Percentiles rank a stretch among this genome's conserved stretches.
Conservation (phyloP, 2,888 invertebrate genomes). For the Stenodera caucasica region DNA sequence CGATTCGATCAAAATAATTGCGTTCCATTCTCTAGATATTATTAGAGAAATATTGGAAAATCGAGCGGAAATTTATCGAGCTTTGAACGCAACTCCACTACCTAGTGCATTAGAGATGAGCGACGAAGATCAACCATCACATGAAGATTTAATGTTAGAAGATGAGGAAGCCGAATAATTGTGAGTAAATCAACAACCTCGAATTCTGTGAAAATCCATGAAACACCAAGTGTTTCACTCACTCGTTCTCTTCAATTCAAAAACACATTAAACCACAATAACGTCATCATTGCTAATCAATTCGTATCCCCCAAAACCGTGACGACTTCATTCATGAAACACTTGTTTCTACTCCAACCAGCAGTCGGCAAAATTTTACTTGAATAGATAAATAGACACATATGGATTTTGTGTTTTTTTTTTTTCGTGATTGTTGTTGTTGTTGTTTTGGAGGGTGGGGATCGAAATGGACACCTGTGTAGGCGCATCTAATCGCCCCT, state of each 20-base stretch:
- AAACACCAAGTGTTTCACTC: too few species aligned
- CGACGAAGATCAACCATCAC: slow-evolving; percentile 44
- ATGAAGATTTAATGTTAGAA: slow-evolving; percentile 45
- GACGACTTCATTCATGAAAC: slow-evolving; percentile 13
- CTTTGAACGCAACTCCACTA: slow-evolving; percentile 48
- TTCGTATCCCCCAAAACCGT: slow-evolving; percentile 13
- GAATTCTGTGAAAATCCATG: neutral
- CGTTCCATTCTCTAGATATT: slow-evolving; percentile 60
- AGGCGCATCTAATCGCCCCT: slow-evolving; percentile 40
- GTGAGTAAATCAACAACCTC: slow-evolving; percentile 13
- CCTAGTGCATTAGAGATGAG: slow-evolving; percentile 42
- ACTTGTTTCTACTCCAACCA: slow-evolving; percentile 19
- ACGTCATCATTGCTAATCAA: slow-evolving; percentile 10
- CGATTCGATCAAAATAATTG: neutral
- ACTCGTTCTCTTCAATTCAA: too few species aligned
- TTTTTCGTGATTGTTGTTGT: too few species aligned
- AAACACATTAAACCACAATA: slow-evolving; percentile 30
- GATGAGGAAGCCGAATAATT: slow-evolving; percentile 32
- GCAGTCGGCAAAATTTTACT: slow-evolving; percentile 8
- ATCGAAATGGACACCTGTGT: slow-evolving; percentile 39
- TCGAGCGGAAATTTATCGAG: slow-evolving; percentile 66
- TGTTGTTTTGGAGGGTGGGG: slow-evolving; percentile 1
- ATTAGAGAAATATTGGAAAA: slow-evolving; percentile 77
- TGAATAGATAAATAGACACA: neutral
- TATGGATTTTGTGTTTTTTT: neutral